Evolutionary conservation across 1,140 invertebrate species (phyloP).

Genomic region (Euschistus heros): DNA sequence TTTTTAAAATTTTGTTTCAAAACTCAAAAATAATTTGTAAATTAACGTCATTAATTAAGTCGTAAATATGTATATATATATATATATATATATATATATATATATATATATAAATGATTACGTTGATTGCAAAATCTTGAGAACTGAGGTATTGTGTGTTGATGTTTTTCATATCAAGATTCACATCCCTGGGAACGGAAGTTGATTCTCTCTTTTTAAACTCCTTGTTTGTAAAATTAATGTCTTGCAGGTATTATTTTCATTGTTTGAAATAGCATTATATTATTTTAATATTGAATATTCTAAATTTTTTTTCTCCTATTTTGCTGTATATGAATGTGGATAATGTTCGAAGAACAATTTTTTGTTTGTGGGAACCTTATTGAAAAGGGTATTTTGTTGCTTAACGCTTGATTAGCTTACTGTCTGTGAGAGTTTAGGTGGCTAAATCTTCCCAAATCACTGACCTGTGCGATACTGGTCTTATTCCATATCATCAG

Average conservation of each 20-base stretch:
- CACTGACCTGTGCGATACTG: constrained; percentile 23
- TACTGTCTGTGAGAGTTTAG: constrained; percentile 18
- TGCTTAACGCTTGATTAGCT: constrained; percentile 4
- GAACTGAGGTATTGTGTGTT: constrained; percentile 17
- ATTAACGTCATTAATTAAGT: too few relatives aligned
- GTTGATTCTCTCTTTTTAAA: not conserved
- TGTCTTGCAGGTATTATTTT: not conserved
- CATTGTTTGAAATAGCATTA: too few relatives aligned
- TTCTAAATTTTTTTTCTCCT: too few relatives aligned
- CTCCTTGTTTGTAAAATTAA: not conserved
- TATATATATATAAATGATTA: constrained; percentile 8
- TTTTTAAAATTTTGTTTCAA: too few relatives aligned
- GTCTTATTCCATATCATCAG: constrained; percentile 13
- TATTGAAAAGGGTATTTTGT: not conserved
- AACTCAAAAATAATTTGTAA: too few relatives aligned
- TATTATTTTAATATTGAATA: too few relatives aligned
- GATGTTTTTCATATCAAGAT: constrained; percentile 21
- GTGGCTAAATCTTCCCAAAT: constrained; percentile 24
- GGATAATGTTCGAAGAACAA: too few relatives aligned
- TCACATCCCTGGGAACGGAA: constrained; percentile 15
- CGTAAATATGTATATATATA: too few relatives aligned
- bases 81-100: constrained; percentile 14
- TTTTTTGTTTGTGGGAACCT: not conserved
- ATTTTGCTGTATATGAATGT: too few relatives aligned
- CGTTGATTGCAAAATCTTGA: constrained; percentile 16